phyloP scores from a whole-genome alignment of 2,797 vertebrate genomes.

The Hylomyscus alleni region DNA sequence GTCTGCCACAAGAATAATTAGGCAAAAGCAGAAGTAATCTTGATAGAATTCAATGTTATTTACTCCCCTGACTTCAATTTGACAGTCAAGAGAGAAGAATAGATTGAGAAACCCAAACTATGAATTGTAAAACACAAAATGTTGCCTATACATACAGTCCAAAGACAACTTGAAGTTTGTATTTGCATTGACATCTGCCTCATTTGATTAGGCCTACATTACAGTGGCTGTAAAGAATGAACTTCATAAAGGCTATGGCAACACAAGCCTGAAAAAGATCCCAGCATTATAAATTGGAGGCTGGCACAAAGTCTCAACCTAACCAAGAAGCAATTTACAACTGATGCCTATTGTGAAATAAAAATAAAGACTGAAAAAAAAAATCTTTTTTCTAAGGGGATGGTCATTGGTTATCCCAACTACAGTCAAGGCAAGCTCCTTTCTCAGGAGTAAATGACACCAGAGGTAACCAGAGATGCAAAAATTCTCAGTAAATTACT shows the following conservation, averaged over 20 bases:
- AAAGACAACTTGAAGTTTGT: background rate
- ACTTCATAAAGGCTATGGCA: background rate
- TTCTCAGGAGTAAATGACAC: background rate
- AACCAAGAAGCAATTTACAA: background rate
- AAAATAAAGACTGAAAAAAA: background rate
- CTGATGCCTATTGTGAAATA: background rate
- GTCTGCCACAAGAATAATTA: background rate
- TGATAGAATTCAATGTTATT: background rate
- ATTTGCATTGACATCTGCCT: background rate
- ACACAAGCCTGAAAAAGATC: background rate
- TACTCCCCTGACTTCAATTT: background rate
- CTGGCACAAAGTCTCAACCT: too few species aligned
- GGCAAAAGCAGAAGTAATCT: background rate
- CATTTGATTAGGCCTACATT: background rate
- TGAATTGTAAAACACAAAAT: background rate
- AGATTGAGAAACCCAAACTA: background rate
- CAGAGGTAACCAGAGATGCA: background rate
- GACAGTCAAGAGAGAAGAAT: background rate
- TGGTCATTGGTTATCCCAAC: background rate
- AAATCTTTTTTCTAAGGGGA: background rate
- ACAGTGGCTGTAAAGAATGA: background rate
- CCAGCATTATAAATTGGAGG: background rate
- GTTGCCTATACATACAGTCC: too few species aligned
- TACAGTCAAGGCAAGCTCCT: too few species aligned
- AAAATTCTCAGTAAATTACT: too few species aligned